Evolutionary conservation across 23 tunicate species (phyloP).

Genomic region (Trididemnum clinides): DNA sequence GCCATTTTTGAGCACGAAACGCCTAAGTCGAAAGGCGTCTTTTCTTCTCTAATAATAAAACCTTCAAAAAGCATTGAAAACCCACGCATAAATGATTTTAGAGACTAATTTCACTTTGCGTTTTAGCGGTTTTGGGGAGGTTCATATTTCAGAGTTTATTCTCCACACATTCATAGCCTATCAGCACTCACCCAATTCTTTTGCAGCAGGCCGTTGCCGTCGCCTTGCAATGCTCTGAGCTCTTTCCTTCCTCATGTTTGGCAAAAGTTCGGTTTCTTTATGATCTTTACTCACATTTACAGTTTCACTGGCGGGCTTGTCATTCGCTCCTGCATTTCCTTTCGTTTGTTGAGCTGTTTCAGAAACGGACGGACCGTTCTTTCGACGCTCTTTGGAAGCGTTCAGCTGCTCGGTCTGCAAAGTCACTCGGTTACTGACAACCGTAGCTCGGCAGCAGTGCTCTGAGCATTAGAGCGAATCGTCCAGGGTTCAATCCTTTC

Average conservation of each 20-base stretch:
- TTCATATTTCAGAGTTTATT: too few relatives aligned
- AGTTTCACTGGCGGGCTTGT: not conserved
- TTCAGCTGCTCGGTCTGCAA: slow-evolving; percentile 74
- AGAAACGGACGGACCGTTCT: not conserved
- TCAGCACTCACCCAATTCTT: too few relatives aligned
- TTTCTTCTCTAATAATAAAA: too few relatives aligned
- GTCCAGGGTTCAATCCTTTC: too few relatives aligned
- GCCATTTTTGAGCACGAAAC: too few relatives aligned
- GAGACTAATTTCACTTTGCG: too few relatives aligned
- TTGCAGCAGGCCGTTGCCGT: slow-evolving; percentile 55
- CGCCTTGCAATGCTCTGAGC: slow-evolving; percentile 83
- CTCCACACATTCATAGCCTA: too few relatives aligned
- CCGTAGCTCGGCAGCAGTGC: not conserved
- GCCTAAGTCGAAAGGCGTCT: too few relatives aligned
- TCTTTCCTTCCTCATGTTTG: slow-evolving; percentile 70
- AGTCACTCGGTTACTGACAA: not conserved
- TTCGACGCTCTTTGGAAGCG: slow-evolving; percentile 42
- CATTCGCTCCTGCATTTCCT: not conserved
- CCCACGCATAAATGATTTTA: too few relatives aligned
- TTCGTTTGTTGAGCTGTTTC: not conserved
- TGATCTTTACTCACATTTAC: not conserved
- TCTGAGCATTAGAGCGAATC: too few relatives aligned
- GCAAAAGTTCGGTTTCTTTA: slow-evolving; percentile 24
- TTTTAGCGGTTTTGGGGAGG: too few relatives aligned
- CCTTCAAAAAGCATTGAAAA: too few relatives aligned